Percentiles rank a stretch among this genome's conserved stretches.
Evolutionary conservation across 2,797 vertebrate species (phyloP).

Genomic region (Phaenicophaeus curvirostris): DNA sequence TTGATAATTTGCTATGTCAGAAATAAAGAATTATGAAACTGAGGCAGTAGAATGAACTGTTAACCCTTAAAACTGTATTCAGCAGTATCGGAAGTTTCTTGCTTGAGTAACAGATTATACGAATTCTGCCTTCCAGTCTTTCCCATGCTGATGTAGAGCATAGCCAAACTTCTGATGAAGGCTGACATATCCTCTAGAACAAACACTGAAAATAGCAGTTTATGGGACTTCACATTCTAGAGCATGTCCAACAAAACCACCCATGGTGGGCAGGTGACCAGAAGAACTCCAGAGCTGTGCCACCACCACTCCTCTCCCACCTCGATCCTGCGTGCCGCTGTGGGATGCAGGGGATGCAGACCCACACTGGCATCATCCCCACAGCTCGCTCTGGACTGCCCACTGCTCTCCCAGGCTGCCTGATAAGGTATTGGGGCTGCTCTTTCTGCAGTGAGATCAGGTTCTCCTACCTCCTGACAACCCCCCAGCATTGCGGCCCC

Average conservation of each 20-base stretch:
- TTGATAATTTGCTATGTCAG: neutral
- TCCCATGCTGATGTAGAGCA: neutral
- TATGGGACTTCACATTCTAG: neutral
- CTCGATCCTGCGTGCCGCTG: accelerated
- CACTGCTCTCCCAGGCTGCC: accelerated
- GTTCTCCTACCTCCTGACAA: neutral
- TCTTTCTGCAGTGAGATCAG: accelerated
- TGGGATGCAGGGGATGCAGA: neutral
- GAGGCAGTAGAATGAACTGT: neutral
- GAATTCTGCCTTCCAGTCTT: neutral
- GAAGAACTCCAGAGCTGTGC: accelerated
- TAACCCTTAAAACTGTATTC: neutral
- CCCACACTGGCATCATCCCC: neutral
- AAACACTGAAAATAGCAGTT: accelerated
- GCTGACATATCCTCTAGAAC: neutral
- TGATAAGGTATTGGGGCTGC: neutral
- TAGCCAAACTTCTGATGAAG: neutral
- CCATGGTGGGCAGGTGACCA: neutral
- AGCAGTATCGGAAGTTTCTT: neutral
- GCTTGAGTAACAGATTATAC: neutral
- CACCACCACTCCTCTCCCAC: neutral
- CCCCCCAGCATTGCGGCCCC: neutral
- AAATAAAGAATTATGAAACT: neutral
- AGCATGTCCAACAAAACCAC: neutral
- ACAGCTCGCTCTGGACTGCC: neutral